phyloP scores from a whole-genome alignment of 2,797 vertebrate genomes.

The Erethizon dorsatum region DNA sequence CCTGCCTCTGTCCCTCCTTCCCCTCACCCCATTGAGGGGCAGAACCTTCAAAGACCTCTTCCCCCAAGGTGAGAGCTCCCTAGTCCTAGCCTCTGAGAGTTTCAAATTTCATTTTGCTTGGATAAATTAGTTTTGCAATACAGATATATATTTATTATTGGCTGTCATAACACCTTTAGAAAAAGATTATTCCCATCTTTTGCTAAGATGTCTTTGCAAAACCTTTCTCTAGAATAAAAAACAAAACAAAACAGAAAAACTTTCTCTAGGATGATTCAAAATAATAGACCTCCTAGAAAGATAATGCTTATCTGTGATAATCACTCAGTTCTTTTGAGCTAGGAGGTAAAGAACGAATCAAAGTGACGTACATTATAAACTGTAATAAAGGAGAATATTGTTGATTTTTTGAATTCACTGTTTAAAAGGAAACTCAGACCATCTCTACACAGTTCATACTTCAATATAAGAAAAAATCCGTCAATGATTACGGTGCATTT shows the following conservation, averaged over 20 bases:
- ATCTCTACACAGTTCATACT: neutral
- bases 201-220: conserved; percentile 16
- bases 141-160: conserved; percentile 39
- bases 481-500: neutral
- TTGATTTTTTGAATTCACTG: neutral
- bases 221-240: neutral
- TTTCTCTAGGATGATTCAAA: conserved; percentile 38
- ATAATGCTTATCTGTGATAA: conserved; percentile 53
- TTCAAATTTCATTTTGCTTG: neutral
- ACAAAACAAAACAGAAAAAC: neutral
- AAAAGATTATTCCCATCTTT: conserved; percentile 46
- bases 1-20: neutral
- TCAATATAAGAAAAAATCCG: neutral
- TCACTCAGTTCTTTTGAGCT: conserved; percentile 26
- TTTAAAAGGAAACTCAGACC: conserved; percentile 7
- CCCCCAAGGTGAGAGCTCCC: neutral
- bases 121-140: conserved; percentile 21
- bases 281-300: conserved; percentile 57
- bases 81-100: neutral
- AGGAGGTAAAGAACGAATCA: conserved; percentile 40
- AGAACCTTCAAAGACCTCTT: neutral
- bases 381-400: neutral
- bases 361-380: conserved; percentile 25
- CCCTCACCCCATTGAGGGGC: neutral
- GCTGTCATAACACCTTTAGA: neutral